Evolutionary conservation across 2,888 invertebrate genomes (phyloP).

Genomic region (Drosophila stalkeri): DNA sequence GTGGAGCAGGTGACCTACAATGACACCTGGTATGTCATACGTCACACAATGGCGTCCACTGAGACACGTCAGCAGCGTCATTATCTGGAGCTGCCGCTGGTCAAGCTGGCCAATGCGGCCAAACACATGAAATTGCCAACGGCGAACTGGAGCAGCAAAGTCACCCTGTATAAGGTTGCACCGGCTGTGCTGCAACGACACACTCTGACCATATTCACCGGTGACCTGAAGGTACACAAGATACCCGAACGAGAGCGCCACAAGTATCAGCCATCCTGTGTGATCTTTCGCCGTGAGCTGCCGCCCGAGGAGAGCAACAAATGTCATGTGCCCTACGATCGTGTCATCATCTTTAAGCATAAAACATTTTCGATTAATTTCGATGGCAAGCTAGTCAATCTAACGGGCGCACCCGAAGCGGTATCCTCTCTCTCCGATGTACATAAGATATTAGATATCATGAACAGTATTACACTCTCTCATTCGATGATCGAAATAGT

Average conservation of each 20-base stretch:
- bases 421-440: constrained; percentile 81
- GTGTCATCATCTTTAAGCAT: constrained; percentile 82
- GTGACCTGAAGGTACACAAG: constrained; percentile 76
- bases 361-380: constrained; percentile 81
- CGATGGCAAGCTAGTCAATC: constrained; percentile 82
- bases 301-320: constrained; percentile 43
- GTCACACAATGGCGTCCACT: constrained; percentile 55
- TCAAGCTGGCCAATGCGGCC: constrained; percentile 78
- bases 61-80: constrained; percentile 53
- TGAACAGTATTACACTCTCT: constrained; percentile 80
- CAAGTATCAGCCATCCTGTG: constrained; percentile 82
- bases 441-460: constrained; percentile 81
- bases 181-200: constrained; percentile 54
- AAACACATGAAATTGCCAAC: constrained; percentile 76
- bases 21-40: constrained; percentile 83
- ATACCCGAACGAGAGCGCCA: constrained; percentile 80
- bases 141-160: constrained; percentile 77
- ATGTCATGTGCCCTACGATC: constrained; percentile 79
- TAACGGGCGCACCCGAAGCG: constrained; percentile 83
- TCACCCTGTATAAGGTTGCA: constrained; percentile 75
- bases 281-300: constrained; percentile 78
- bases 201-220: constrained; percentile 72
- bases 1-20: constrained; percentile 70
- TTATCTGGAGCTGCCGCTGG: constrained; percentile 77
- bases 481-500: constrained; percentile 73